Conservation (phyloP, 2,888 invertebrate species). For the Stenodera caucasica region DNA sequence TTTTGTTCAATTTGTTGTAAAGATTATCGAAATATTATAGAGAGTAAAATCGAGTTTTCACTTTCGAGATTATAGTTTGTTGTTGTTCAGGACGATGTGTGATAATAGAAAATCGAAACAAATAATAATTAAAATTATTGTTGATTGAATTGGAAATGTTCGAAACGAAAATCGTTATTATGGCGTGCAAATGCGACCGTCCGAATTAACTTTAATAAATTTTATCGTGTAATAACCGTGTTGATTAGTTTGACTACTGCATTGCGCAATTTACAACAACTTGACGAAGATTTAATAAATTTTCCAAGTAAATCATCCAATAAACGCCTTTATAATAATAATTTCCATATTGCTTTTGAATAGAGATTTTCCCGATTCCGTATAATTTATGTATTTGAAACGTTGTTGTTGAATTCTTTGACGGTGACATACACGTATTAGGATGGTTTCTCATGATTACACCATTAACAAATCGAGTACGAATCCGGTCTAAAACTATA, state of each 20-base stretch:
- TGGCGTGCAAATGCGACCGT: slow-evolving; percentile 7
- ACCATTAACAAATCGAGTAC: slow-evolving; percentile 31
- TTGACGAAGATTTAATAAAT: background rate
- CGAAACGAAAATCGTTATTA: slow-evolving; percentile 5
- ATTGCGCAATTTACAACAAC: slow-evolving; percentile 3
- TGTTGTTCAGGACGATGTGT: background rate
- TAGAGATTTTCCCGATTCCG: no score
- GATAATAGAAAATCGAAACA: slow-evolving; percentile 4
- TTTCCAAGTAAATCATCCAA: no score
- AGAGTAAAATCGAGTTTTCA: background rate
- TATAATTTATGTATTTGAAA: background rate
- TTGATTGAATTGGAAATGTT: slow-evolving; percentile 4
- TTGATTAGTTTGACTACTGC: slow-evolving; percentile 7
- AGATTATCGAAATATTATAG: no score
- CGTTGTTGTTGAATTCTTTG: slow-evolving; percentile 16
- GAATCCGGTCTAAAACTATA: slow-evolving; percentile 27
- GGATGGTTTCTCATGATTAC: slow-evolving; percentile 29
- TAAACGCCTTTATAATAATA: no score
- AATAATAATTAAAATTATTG: slow-evolving; percentile 6
- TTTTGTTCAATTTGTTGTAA: no score
- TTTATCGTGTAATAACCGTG: slow-evolving; percentile 7
- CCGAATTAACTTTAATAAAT: slow-evolving; percentile 8
- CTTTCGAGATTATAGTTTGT: background rate
- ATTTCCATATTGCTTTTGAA: no score
- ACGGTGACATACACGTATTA: slow-evolving; percentile 24